Percentiles rank a stretch among this genome's conserved stretches.
These are phyloP conservation scores for Rissa tridactyla DNA, from an alignment of 2,113 vertebrate genomes.

Conservation along the genomic window DNA sequence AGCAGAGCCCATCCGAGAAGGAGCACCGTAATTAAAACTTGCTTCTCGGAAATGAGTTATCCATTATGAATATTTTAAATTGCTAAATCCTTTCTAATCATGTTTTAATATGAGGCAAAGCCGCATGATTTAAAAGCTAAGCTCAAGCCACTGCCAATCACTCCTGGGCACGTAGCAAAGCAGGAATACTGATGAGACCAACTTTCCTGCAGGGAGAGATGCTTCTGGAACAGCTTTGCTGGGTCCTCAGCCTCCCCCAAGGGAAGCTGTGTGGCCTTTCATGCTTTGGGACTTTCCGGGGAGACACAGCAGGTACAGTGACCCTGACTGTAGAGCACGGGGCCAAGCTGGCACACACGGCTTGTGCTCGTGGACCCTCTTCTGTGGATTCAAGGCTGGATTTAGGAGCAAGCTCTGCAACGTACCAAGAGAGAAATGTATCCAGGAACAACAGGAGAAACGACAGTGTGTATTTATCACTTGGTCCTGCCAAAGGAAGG, in stretches of 20 bases:
- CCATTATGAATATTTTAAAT: constrained; percentile 51
- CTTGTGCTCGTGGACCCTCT: neutral
- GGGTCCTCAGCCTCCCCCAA: neutral
- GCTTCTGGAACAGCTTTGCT: neutral
- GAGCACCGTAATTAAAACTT: neutral
- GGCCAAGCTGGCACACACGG: neutral
- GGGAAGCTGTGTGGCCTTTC: neutral
- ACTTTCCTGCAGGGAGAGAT: neutral
- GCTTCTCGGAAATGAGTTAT: neutral
- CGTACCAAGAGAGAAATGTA: neutral
- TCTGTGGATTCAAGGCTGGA: neutral
- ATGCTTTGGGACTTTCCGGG: neutral
- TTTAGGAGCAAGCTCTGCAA: neutral
- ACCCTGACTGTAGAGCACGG: neutral
- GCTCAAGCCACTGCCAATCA: constrained; percentile 10
- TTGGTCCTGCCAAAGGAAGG: neutral
- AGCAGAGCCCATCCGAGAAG: neutral
- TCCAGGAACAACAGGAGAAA: neutral
- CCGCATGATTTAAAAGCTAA: constrained; percentile 22
- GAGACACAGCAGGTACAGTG: neutral
- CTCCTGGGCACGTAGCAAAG: neutral
- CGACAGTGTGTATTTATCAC: neutral
- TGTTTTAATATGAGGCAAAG: constrained; percentile 28
- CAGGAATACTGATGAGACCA: constrained; percentile 5
- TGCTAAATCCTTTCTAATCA: constrained; percentile 17